Evolutionary conservation across 2,113 vertebrate species (phyloP), one percentile per base, ranked within the genome.

Genomic region (Pogona vitticeps): DNA sequence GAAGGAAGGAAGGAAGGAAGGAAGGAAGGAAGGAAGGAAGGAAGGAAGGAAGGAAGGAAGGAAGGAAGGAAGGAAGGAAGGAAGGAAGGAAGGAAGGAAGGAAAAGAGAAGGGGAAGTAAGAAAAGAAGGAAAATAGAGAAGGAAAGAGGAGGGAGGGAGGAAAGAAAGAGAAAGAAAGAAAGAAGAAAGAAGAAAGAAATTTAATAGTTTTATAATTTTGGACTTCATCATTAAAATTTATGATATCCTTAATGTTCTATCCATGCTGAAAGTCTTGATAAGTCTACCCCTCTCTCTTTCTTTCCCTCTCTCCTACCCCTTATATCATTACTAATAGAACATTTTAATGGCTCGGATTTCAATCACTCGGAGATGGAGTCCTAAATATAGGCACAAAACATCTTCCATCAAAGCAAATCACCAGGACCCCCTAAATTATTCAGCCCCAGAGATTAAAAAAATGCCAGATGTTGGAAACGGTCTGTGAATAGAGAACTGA

Each of bases 291-390:
- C 56, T 36, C 46, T 52, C 5, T 52, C 46, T 52, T 52, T 52
- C 46, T 52, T 52, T 10, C 46, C 46, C 46, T 52, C 46, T 52
- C 46, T 52, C 46, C 5, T 52, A 52, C 46, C 46, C 10, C 46
- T 52, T 52, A 95, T 94, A 96, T 95, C 94, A 95, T 94, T 93
- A 92, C 95, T 95, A 95, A 95, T 95, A 96, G 95, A 96, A 93
- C 95, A 95, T 94, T 94, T 96, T 96, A 96, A 97, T 95, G 94
- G 94, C 94, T 92, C 91, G 95, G 94, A 96, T 95, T 94, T 92
- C 94, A 93, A 90, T 63, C 88, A 91, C 93, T 94, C 15, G 93
- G 92, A 96, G 94, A 96, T 94, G 95, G 94, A 94, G 90, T 89
- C 91, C 95, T 96, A 92, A 94, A 93, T 94, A 94, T 95, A 95